Conservation (phyloP, 1,140 invertebrate genomes). For the Zaprionus africanus region DNA sequence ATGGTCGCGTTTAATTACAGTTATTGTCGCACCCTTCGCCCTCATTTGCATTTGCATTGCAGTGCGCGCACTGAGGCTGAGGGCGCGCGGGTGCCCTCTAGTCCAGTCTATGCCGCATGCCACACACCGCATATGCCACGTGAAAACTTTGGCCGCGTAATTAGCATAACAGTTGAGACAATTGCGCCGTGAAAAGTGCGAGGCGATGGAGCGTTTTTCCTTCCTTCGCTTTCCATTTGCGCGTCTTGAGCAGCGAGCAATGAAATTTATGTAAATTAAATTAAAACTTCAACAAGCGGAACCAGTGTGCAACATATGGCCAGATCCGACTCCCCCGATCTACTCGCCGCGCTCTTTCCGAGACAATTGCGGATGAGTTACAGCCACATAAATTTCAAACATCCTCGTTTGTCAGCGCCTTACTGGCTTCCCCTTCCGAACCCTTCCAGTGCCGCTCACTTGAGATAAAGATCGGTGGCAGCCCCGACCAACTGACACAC, state of each 20-base stretch:
- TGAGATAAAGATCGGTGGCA: conserved; percentile 66
- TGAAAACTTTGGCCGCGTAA: conserved; percentile 23
- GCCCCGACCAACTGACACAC: conserved; percentile 60
- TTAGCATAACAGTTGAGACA: conserved; percentile 65
- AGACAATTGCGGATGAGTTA: conserved; percentile 56
- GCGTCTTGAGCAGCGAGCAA: conserved; percentile 59
- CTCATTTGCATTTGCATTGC: conserved; percentile 67
- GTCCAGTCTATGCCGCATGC: background rate
- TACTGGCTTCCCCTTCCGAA: background rate
- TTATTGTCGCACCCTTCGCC: conserved; percentile 76
- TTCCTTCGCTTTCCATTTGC: conserved; percentile 22
- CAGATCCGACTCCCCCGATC: conserved; percentile 6
- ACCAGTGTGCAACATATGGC: conserved; percentile 66
- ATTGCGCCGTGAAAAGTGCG: conserved; percentile 22
- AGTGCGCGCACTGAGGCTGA: background rate
- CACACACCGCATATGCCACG: conserved; percentile 36
- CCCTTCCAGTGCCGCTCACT: conserved; percentile 55
- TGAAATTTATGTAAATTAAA: conserved; percentile 82
- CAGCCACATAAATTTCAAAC: conserved; percentile 68
- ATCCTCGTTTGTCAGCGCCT: conserved; percentile 63
- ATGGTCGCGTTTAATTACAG: conserved; percentile 79
- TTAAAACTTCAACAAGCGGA: conserved; percentile 77
- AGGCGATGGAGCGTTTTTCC: conserved; percentile 17
- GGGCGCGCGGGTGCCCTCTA: background rate
- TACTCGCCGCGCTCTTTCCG: background rate